Evolutionary conservation across 2,797 vertebrate species (phyloP).

Genomic region (Muscicapa striata): DNA sequence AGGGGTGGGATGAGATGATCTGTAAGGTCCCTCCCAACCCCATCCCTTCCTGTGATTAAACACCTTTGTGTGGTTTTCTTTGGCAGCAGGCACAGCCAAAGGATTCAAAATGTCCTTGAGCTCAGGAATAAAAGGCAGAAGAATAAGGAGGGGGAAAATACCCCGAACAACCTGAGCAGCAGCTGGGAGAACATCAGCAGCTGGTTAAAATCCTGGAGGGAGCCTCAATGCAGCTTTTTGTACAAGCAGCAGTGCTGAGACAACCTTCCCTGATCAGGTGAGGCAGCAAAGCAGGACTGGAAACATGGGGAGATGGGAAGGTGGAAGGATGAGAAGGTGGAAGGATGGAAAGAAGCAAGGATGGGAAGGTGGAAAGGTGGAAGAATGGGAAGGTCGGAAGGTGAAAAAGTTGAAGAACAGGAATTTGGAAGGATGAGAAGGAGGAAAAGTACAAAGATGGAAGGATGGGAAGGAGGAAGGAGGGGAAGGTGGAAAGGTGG

Average conservation of each 20-base stretch:
- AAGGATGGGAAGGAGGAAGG: too few relatives aligned
- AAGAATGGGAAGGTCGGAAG: background rate
- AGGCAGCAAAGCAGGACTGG: slow-evolving; percentile 3
- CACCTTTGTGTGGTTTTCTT: background rate
- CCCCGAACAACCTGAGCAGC: background rate
- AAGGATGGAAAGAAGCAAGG: background rate
- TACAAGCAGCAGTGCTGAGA: background rate
- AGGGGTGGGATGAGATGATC: rapidly evolving
- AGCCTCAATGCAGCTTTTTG: background rate
- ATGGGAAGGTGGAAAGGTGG: background rate
- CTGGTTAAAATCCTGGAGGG: background rate
- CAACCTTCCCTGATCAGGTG: background rate
- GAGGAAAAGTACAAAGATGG: background rate
- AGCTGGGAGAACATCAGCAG: background rate
- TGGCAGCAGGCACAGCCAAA: background rate
- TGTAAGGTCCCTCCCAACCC: background rate
- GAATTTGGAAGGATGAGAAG: background rate
- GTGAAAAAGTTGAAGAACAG: background rate
- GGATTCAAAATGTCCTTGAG: background rate
- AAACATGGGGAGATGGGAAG: background rate
- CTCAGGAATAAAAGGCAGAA: background rate
- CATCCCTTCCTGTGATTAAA: background rate
- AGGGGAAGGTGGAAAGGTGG: background rate
- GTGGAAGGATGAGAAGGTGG: background rate
- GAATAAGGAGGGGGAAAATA: background rate